Evolutionary conservation across 2,113 vertebrate genomes (phyloP).

Genomic region (Protomyctophum bolini): DNA sequence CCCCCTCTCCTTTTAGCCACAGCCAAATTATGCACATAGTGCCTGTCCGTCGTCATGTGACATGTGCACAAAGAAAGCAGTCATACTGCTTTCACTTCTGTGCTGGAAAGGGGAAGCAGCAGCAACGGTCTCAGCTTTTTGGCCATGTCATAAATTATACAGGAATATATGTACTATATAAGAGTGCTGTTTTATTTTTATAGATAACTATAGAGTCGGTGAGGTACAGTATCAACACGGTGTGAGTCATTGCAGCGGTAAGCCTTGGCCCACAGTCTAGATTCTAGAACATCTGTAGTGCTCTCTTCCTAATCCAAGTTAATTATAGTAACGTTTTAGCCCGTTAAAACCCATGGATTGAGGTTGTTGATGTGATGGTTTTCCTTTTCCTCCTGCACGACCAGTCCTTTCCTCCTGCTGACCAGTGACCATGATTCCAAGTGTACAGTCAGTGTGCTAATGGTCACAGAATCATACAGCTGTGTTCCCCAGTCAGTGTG

Average conservation of each 20-base stretch:
- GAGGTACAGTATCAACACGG: background rate
- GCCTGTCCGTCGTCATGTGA: constrained; percentile 60
- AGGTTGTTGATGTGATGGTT: background rate
- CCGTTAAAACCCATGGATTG: background rate
- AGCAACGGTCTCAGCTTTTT: constrained; percentile 19
- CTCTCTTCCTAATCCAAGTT: background rate
- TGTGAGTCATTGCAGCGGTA: background rate
- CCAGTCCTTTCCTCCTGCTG: too few relatives aligned
- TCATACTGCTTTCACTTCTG: constrained; percentile 78
- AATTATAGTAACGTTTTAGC: constrained; percentile 12
- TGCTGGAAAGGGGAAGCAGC: constrained; percentile 67
- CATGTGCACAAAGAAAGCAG: constrained; percentile 55
- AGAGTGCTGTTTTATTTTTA: background rate
- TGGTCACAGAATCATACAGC: too few relatives aligned
- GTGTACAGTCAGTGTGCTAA: too few relatives aligned
- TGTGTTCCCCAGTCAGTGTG: too few relatives aligned
- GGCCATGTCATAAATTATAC: background rate
- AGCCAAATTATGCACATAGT: constrained; percentile 23
- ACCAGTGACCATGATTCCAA: background rate
- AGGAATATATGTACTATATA: background rate
- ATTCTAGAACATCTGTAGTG: background rate
- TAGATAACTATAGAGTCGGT: background rate
- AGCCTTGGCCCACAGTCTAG: background rate
- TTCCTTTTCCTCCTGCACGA: background rate
- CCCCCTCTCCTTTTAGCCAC: constrained; percentile 15